Percentiles rank a stretch among this genome's conserved stretches.
These are phyloP conservation scores for Cephus cinctus DNA, from an alignment of 1,140 invertebrate genomes.

Conservation along the genomic window DNA sequence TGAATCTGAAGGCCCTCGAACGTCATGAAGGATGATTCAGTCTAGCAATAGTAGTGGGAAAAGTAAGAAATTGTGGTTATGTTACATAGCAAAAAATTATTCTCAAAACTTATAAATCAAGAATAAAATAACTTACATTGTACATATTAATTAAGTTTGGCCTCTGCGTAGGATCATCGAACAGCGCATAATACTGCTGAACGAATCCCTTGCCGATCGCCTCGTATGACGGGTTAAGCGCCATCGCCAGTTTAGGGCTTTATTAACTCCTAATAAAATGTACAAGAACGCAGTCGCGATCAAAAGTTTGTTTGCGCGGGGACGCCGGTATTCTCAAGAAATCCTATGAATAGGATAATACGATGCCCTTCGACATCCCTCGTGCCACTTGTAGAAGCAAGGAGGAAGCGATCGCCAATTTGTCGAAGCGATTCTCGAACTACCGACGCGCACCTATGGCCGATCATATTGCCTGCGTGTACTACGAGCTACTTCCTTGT, in stretches of 20 bases:
- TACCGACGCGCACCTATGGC: constrained; percentile 1
- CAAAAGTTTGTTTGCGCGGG: constrained; percentile 4
- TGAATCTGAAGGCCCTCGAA: constrained; percentile 92
- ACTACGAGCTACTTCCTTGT: too few species aligned
- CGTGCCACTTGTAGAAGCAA: constrained; percentile 19
- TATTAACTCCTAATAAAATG: constrained; percentile 12
- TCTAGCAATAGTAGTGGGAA: constrained; percentile 59
- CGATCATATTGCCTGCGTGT: too few species aligned
- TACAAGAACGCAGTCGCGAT: constrained; percentile 9
- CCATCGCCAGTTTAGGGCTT: constrained; percentile 60
- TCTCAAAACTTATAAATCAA: neutral
- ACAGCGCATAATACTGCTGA: constrained; percentile 87
- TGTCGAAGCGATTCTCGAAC: constrained; percentile 18
- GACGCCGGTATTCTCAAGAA: constrained; percentile 10
- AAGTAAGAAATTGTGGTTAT: constrained; percentile 18
- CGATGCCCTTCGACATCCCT: constrained; percentile 23
- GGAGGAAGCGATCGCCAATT: constrained; percentile 19
- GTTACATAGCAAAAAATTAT: neutral
- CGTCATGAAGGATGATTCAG: constrained; percentile 90
- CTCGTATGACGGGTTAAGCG: constrained; percentile 86
- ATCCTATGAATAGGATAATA: constrained; percentile 18
- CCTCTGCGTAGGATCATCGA: constrained; percentile 83
- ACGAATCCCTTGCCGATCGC: constrained; percentile 91
- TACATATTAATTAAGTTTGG: constrained; percentile 85
- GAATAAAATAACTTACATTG: constrained; percentile 71